phyloP scores from a whole-genome alignment of 1,140 invertebrate genomes.

The Brachionus angularis region DNA sequence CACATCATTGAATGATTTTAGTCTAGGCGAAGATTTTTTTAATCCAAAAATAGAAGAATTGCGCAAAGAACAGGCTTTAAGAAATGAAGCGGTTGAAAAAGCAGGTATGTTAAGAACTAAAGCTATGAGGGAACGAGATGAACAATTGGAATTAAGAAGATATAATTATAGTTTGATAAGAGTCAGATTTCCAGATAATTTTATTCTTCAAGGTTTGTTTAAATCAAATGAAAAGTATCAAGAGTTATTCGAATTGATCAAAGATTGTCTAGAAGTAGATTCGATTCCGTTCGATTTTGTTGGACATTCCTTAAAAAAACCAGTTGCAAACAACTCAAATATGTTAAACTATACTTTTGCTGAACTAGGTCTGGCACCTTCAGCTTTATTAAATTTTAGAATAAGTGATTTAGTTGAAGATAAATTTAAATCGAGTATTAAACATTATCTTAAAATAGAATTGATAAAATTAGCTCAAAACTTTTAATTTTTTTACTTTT shows the following conservation, averaged over 20 bases:
- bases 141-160: conserved; percentile 69
- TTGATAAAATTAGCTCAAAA: not conserved
- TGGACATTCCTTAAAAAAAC: conserved; percentile 46
- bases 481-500: not conserved
- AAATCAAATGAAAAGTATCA: conserved; percentile 36
- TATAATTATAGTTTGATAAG: conserved; percentile 80
- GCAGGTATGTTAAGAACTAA: conserved; percentile 78
- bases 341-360: conserved; percentile 50
- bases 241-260: not conserved
- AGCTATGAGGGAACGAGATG: conserved; percentile 83
- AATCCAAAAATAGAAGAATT: conserved; percentile 72
- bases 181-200: conserved; percentile 78
- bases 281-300: conserved; percentile 53
- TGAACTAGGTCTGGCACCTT: conserved; percentile 54
- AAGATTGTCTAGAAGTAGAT: conserved; percentile 46
- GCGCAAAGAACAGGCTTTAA: conserved; percentile 72
- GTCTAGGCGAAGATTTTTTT: conserved; percentile 69
- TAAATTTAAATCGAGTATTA: not conserved
- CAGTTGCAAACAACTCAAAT: conserved; percentile 49
- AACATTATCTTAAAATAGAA: conserved; percentile 7
- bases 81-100: conserved; percentile 69
- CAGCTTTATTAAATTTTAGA: conserved; percentile 47
- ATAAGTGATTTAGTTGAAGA: conserved; percentile 11
- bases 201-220: conserved; percentile 67
- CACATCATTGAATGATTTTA: conserved; percentile 11